phyloP scores from a whole-genome alignment of 2,797 vertebrate genomes.

The Sylvia borin region DNA sequence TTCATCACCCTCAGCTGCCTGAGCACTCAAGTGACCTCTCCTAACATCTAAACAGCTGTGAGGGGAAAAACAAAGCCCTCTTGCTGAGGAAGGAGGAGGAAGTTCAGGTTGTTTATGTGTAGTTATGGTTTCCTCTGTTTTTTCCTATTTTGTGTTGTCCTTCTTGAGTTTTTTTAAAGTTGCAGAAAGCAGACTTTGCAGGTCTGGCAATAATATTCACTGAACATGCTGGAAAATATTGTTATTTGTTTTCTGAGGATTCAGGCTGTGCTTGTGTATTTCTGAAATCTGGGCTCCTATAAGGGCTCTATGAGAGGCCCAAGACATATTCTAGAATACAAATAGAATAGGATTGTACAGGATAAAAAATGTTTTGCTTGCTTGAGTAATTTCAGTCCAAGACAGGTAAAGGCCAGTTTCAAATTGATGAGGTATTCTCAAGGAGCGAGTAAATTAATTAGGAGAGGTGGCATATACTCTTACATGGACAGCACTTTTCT shows the following conservation, averaged over 20 bases:
- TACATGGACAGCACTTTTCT: not conserved
- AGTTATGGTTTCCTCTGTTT: slow-evolving; percentile 64
- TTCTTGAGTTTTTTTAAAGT: not conserved
- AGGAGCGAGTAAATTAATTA: not conserved
- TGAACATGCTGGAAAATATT: not conserved
- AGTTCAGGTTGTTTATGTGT: slow-evolving; percentile 23
- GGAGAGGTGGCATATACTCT: not conserved
- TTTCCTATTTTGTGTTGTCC: slow-evolving; percentile 15
- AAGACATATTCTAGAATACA: not conserved
- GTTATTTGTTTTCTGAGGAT: not conserved
- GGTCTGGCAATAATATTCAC: not conserved
- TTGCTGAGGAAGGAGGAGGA: slow-evolving; percentile 23
- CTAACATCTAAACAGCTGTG: not conserved
- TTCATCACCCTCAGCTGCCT: not conserved
- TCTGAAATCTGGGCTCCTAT: not conserved
- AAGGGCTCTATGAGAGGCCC: not conserved
- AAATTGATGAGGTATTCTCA: not conserved
- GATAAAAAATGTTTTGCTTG: not conserved
- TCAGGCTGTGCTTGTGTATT: not conserved
- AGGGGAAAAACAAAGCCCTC: not conserved
- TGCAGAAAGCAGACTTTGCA: not conserved
- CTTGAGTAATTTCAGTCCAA: not conserved
- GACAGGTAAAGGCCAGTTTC: not conserved
- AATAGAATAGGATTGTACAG: not conserved
- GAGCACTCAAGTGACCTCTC: not conserved